Evolutionary conservation across 2,113 vertebrate species (phyloP), one percentile per base, ranked within the genome.

Genomic region (Oryzias woworae): DNA sequence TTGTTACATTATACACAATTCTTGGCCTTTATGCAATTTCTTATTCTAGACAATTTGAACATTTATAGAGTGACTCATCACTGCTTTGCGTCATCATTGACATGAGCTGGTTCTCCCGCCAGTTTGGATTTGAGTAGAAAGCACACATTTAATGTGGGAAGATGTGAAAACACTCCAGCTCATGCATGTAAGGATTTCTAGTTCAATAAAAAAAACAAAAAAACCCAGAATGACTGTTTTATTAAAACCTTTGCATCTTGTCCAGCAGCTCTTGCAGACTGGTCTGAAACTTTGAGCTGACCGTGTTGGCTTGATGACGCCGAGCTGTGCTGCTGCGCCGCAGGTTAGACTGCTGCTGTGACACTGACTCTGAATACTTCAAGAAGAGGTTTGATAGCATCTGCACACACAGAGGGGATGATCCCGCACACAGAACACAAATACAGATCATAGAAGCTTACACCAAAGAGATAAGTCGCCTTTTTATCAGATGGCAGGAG

Each of bases 241-340:
- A 22, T 10, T 52, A 31, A 66, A 51, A 98, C 97, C 94, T 96
- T 85, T 96, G 93, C 92, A 99, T 97, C 85, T 94, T 99, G 65
- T 98, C 95, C 86, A 97, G 91, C 44, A 99, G 92, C 56, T 98
- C 96, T 90, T 96, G 86, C 60, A 99, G 94, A 0, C 97, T 99
- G 84, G 93, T 93, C 84, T 98, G 96, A 85, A 99, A 99, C 84
- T 94, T 96, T 13, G 94, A 93, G 0, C 97, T 95, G 81, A 97
- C 95, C 0, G 97, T 99, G 59, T 94, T 95, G 2, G 96, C 91
- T 58, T 98, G 96, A 72, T 94, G 92, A 50, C 95, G 93, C 0
- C 96, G 90, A 4, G 90, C 85, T 0, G 92, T 87, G 89, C 93
- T 95, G 91, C 89, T 95, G 79, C 92, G 95, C 57, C 91, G 91